Base-by-base conservation (phyloP, 2,113 vertebrate genomes). In the Argyrosomus japonicus region DNA sequence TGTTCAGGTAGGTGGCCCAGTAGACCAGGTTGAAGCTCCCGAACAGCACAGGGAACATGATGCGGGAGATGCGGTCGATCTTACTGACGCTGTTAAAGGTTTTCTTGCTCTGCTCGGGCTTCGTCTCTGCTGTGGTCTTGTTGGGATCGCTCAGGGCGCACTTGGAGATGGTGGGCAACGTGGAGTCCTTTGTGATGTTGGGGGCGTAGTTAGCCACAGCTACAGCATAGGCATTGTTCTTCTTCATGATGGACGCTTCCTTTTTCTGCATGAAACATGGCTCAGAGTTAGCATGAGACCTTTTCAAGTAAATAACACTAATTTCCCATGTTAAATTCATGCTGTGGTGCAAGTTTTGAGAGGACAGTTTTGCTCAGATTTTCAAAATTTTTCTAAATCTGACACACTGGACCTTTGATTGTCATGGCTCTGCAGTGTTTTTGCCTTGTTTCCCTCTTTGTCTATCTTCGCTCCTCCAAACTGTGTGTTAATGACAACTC, bases 41-140 rank as follows among this genome's bases (percentile, higher is more conserved):
- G 77, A 98, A 99, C 90, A 99, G 95, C 82, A 98, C 96, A 53
- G 98, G 98, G 87, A 99, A 98, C 87, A 98, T 96, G 94, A 98
- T 99, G 91, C 97, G 96, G 69, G 98, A 98, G 94, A 99, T 98
- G 90, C 97, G 97, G 93, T 99, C 98, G 54, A 99, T 99, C 95
- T 97, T 98, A 95, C 98, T 98, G 83, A 98, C 98, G 1, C 98
- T 99, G 95, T 99, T 99, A 88, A 99, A 99, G 43, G 97, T 98
- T 91, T 98, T 98, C 96, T 97, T 98, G 88, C 93, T 95, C 86
- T 98, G 97, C 0, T 96, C 96, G 3, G 95, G 94, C 89, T 97
- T 98, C 0, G 93, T 93, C 77, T 96, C 96, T 0, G 95, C 95
- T 58, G 96, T 95, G 87, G 94, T 93, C 90, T 96, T 96, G 93